These are phyloP conservation scores for Hypselothyrea guttata DNA, from an alignment of 2,888 invertebrate genomes.

Conservation along the genomic window DNA sequence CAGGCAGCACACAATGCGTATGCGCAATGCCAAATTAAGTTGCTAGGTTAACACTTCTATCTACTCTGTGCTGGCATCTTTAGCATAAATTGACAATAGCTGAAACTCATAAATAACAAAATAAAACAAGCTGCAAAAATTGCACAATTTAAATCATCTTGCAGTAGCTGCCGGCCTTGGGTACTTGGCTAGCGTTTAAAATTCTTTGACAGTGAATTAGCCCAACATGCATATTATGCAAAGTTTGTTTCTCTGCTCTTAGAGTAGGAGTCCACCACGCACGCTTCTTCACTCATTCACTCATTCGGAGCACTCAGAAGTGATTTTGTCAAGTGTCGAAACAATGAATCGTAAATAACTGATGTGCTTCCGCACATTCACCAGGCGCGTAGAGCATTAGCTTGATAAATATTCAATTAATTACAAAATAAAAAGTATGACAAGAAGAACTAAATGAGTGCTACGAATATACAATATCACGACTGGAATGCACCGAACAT, in stretches of 20 bases:
- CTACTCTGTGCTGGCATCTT: constrained; percentile 17
- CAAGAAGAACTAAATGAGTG: too few relatives aligned
- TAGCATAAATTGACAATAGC: constrained; percentile 50
- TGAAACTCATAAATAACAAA: constrained; percentile 31
- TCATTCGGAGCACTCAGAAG: constrained; percentile 35
- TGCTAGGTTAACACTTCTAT: constrained; percentile 36
- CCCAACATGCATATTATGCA: constrained; percentile 11
- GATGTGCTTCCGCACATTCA: constrained; percentile 73
- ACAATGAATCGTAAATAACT: constrained; percentile 71
- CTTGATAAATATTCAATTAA: constrained; percentile 71
- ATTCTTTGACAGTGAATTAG: constrained; percentile 39
- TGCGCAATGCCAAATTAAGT: constrained; percentile 55
- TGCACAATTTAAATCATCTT: constrained; percentile 39
- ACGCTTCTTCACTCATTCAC: constrained; percentile 19
- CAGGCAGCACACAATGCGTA: constrained; percentile 37
- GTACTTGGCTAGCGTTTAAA: constrained; percentile 16
- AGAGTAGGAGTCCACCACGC: constrained; percentile 4
- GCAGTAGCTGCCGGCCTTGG: constrained; percentile 35
- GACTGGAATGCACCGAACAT: constrained; percentile 4
- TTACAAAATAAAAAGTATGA: constrained; percentile 51
- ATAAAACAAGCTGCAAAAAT: constrained; percentile 40
- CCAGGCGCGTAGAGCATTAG: constrained; percentile 40
- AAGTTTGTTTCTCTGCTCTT: not conserved
- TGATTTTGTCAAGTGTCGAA: constrained; percentile 62
- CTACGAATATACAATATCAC: constrained; percentile 1